Conservation (phyloP, 1,140 invertebrate species). For the Bombus breviceps region DNA sequence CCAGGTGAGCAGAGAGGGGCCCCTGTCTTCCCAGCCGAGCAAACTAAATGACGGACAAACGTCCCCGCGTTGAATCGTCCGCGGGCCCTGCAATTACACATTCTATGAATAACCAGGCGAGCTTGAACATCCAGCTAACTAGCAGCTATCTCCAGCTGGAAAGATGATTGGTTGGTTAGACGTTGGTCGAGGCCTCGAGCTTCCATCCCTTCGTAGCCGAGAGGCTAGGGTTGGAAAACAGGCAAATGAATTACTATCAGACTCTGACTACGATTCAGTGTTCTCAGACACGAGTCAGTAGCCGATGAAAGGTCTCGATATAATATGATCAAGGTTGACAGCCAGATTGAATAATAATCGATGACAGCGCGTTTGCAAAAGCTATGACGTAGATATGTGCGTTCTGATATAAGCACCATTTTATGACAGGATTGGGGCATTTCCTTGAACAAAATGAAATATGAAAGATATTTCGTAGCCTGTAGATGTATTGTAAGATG, state of each 20-base stretch:
- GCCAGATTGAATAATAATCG: neutral
- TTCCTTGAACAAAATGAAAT: too few species aligned
- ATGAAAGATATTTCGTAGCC: too few species aligned
- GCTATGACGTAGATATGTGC: too few species aligned
- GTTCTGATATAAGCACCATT: too few species aligned
- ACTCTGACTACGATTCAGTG: neutral
- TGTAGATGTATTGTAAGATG: too few species aligned
- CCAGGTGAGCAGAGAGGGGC: slow-evolving; percentile 59
- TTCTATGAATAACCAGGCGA: slow-evolving; percentile 75
- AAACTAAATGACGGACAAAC: slow-evolving; percentile 74
- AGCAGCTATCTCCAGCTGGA: neutral
- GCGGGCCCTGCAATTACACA: slow-evolving; percentile 63
- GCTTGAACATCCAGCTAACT: slow-evolving; percentile 35
- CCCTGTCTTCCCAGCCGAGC: slow-evolving; percentile 17
- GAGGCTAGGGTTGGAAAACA: neutral
- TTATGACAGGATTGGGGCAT: too few species aligned
- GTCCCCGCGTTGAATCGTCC: slow-evolving; percentile 62
- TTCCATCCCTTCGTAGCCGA: too few species aligned
- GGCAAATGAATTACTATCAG: slow-evolving; percentile 25
- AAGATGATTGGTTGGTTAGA: slow-evolving; percentile 12
- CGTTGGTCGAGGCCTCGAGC: neutral
- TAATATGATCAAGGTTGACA: neutral
- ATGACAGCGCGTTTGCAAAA: neutral
- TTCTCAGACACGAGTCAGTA: slow-evolving; percentile 10
- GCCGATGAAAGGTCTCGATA: neutral